phyloP scores from a whole-genome alignment of 2,888 invertebrate genomes.

The Torymus tubicola region DNA sequence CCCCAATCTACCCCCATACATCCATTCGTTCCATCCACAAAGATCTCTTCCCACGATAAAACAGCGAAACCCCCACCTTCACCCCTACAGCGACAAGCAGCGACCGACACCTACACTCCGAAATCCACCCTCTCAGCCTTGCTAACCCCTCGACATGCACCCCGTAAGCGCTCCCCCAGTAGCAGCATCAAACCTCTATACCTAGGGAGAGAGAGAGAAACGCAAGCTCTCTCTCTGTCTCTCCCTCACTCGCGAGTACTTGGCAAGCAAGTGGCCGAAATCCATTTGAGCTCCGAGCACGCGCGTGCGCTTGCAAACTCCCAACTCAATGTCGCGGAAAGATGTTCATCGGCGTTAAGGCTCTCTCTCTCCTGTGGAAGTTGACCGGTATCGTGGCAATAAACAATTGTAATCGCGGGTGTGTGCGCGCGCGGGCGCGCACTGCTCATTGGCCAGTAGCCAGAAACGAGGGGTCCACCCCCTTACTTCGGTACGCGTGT shows the following conservation, averaged over 20 bases:
- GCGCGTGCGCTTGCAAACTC: slow-evolving; percentile 21
- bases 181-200: background rate
- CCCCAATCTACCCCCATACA: no score
- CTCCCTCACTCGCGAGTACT: slow-evolving; percentile 28
- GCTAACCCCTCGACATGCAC: no score
- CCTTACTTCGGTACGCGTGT: background rate
- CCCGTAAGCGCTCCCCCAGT: no score
- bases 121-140: no score
- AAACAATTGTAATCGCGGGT: slow-evolving; percentile 68
- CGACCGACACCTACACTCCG: no score
- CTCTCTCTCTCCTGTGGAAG: slow-evolving; percentile 61
- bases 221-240: no score
- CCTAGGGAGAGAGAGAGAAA: background rate
- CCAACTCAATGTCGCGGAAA: slow-evolving; percentile 68
- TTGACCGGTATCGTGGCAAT: slow-evolving; percentile 69
- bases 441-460: slow-evolving; percentile 48
- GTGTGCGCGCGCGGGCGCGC: no score
- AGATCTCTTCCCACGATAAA: no score
- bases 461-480: slow-evolving; percentile 8
- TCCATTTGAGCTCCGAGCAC: slow-evolving; percentile 60
- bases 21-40: no score
- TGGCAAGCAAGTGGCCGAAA: slow-evolving; percentile 55
- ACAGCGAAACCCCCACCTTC: no score
- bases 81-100: no score
- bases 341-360: slow-evolving; percentile 67